Conservation (phyloP, 2,888 invertebrate species). For the Archaeoteleia sp. region DNA sequence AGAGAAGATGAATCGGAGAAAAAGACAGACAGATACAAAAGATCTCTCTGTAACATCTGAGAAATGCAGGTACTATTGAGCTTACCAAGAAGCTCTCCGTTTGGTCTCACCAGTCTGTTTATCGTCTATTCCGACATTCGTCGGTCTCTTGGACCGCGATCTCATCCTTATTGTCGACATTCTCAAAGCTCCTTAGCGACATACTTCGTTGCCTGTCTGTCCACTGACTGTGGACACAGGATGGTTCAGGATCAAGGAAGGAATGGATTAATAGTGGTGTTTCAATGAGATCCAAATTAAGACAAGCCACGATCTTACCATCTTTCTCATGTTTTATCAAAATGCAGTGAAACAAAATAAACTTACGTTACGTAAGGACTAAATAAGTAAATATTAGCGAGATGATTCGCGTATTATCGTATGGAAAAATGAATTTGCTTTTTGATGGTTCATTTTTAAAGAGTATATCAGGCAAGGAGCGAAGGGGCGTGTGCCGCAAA, state of each 20-base stretch:
- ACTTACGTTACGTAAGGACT: too few relatives aligned
- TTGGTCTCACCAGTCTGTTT: slow-evolving; percentile 63
- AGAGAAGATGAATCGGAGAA: slow-evolving; percentile 1
- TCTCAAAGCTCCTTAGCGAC: slow-evolving; percentile 65
- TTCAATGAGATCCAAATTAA: slow-evolving; percentile 23
- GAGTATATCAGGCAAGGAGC: slow-evolving; percentile 18
- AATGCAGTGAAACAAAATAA: too few relatives aligned
- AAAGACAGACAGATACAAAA: neutral
- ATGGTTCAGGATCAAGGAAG: slow-evolving; percentile 33
- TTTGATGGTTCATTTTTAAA: slow-evolving; percentile 43
- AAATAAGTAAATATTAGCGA: slow-evolving; percentile 27
- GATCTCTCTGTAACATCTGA: slow-evolving; percentile 16
- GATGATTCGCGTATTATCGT: slow-evolving; percentile 33
- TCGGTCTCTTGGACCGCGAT: slow-evolving; percentile 38
- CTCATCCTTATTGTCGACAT: slow-evolving; percentile 50
- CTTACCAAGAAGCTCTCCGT: slow-evolving; percentile 52
- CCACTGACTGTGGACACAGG: slow-evolving; percentile 31
- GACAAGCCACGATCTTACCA: neutral
- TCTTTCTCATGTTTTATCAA: slow-evolving; percentile 1
- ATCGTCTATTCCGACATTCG: slow-evolving; percentile 66
- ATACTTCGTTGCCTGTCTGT: slow-evolving; percentile 36
- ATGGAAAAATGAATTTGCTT: slow-evolving; percentile 36
- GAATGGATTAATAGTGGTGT: slow-evolving; percentile 36
- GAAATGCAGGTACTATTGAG: slow-evolving; percentile 58
- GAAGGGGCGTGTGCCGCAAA: slow-evolving; percentile 31